phyloP scores from a whole-genome alignment of 2,797 vertebrate species.

The Rhynchotus rufescens region DNA sequence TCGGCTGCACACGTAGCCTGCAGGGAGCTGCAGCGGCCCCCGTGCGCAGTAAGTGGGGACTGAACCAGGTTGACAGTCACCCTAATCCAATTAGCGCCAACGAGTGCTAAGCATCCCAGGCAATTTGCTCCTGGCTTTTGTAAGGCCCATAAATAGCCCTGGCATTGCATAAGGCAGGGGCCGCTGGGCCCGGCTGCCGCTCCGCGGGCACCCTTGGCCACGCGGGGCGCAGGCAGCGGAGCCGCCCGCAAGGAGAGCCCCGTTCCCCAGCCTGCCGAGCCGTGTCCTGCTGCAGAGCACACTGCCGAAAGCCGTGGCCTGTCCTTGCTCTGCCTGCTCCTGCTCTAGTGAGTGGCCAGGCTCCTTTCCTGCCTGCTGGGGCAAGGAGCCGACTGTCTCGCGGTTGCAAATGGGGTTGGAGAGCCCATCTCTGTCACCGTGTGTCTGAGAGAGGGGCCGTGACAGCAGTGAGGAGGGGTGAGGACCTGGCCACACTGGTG shows the following conservation, averaged over 20 bases:
- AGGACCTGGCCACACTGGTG: not conserved
- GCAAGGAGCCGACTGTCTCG: not conserved
- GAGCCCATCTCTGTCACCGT: not conserved
- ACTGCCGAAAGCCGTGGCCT: not conserved
- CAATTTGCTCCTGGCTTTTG: slow-evolving; percentile 15
- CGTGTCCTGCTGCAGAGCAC: not conserved
- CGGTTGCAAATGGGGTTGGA: not conserved
- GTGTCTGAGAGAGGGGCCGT: not conserved
- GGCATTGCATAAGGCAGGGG: not conserved
- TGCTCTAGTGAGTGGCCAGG: not conserved
- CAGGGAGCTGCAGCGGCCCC: not conserved
- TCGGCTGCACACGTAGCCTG: not conserved
- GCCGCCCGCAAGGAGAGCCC: not conserved
- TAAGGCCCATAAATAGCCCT: not conserved
- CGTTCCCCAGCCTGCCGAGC: not conserved
- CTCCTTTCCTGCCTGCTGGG: not conserved
- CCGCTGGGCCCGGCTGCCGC: not conserved
- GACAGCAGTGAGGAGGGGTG: not conserved
- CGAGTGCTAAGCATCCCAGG: not conserved
- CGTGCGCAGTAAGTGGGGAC: not conserved
- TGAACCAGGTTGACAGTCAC: not conserved
- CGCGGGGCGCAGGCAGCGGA: too few species aligned
- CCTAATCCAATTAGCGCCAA: slow-evolving; percentile 21
- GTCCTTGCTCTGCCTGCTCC: not conserved
- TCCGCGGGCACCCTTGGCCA: too few species aligned